Base-by-base conservation (phyloP, 2,113 vertebrate species). In the Anarhynchus alexandrinus region DNA sequence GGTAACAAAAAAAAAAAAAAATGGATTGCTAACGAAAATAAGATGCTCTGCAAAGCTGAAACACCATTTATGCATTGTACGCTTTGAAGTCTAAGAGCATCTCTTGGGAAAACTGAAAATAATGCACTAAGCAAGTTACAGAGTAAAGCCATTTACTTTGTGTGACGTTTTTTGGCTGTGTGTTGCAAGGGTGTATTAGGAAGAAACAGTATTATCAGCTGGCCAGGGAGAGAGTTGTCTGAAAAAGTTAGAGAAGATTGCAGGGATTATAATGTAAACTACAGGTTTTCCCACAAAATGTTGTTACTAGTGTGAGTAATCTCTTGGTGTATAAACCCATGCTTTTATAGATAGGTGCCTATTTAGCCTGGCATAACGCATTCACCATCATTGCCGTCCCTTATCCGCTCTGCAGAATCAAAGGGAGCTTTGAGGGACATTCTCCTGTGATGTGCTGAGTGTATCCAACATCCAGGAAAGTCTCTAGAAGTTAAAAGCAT, bases 71-170 rank as follows among this genome's bases (percentile, higher is more conserved):
- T 58, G 17, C 40, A 47, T 32, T 49, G 34, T 32, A 62, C 1
- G 6, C 72, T 92, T 90, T 90, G 59, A 95, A 95, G 42, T n/a
- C 70, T 77, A 70, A 42, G 65, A 86, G 71, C 5, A 13, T 67
- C 86, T 58, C 86, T 62, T 54, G 69, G 78, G 79, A 90, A 93
- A 79, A 89, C 26, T 47, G 73, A 88, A 97, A 93, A 93, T 72
- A 80, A 93, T 14, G 49, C 72, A 69, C 42, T 84, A 94, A 90
- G 67, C 69, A 94, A 88, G 76, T 80, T 80, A 76, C 43, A 86
- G 84, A 91, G 71, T 70, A 89, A 95, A 96, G 73, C 40, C 62
- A 69, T 85, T 95, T 91, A 84, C 83, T 90, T 79, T 15, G 15
- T 40, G 16, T 58, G 62, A 87, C 66, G 52, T 76, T 78, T 91